Percentiles rank a stretch among this genome's conserved stretches.
Evolutionary conservation across 92 coral and sea anemone species (phyloP).

Genomic region (Parazoanthus darwini): DNA sequence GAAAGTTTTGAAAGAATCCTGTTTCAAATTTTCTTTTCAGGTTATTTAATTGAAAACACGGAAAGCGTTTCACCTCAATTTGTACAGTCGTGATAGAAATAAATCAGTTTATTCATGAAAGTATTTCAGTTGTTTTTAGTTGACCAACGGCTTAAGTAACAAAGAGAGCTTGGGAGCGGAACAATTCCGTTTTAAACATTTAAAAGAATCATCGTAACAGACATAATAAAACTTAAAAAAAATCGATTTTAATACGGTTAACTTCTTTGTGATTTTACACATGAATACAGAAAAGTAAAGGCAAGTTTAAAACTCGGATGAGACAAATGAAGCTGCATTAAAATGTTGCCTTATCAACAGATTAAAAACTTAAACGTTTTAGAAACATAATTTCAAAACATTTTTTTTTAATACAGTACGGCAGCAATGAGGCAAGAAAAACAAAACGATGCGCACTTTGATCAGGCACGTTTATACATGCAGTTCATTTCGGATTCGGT

Average conservation of each 20-base stretch:
- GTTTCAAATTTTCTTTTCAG: background rate
- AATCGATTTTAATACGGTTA: background rate
- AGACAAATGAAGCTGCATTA: background rate
- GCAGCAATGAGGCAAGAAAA: too few species aligned
- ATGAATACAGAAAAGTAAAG: background rate
- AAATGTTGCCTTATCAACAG: background rate
- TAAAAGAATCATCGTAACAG: background rate
- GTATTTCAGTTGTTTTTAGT: background rate
- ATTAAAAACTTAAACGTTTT: too few species aligned
- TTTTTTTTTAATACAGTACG: too few species aligned
- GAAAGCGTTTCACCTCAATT: background rate
- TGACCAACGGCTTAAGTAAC: background rate
- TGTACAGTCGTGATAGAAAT: background rate
- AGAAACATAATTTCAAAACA: background rate
- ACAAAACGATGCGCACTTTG: background rate
- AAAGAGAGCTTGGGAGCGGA: background rate
- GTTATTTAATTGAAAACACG: background rate
- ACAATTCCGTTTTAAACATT: too few species aligned
- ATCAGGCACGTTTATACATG: too few species aligned
- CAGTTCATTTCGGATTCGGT: background rate
- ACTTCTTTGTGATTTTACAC: background rate
- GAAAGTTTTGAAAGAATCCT: constrained; percentile 4
- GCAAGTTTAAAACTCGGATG: background rate
- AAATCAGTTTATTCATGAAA: background rate
- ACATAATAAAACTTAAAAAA: too few species aligned